Base-by-base conservation (phyloP, 1,140 invertebrate species). In the Nylanderia fulva region DNA sequence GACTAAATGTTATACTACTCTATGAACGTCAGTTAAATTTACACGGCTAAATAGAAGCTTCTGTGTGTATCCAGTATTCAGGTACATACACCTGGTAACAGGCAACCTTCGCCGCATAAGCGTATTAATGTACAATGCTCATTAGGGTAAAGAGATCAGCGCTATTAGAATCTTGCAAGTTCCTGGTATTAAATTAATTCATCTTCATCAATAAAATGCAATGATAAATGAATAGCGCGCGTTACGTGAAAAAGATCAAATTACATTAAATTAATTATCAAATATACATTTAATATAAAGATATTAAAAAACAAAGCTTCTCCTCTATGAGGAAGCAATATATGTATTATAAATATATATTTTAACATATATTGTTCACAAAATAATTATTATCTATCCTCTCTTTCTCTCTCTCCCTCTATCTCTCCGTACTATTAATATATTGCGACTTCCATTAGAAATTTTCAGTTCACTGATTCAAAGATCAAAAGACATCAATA, bases 11-110 rank as follows among this genome's bases (percentile, higher is more conserved):
- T n/a, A n/a, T n/a, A n/a, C n/a, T n/a, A 68, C 13, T 24, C 64
- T 54, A 24, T 21, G 0, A 33, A 54, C 13, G 8, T 79, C 54
- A 79, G 54, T 79, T 54, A 69, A 66, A 69, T 54, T 68, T 54
- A 69, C n/a, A 27, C 13, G n/a, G 18, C 33, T 39, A 76, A 63
- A 39, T 13, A 18, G 42, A 1, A 5, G 0, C 13, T 27, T 21
- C 54, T n/a, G 11, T 24, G 11, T 29, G 15, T 21, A 54, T 61
- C 11, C 33, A 21, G 27, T n/a, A n/a, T n/a, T n/a, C n/a, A n/a
- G n/a, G n/a, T n/a, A n/a, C n/a, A 21, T 68, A 56, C 21, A 39
- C 76, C 76, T 79, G 45, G 29, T 54, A 54, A 69, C 21, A 79
- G 76, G 76, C 76, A 79, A 79, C 76, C 76, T 56, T 18, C 15